Conservation (phyloP, 2,797 vertebrate genomes). For the Protosalanx chinensis region DNA sequence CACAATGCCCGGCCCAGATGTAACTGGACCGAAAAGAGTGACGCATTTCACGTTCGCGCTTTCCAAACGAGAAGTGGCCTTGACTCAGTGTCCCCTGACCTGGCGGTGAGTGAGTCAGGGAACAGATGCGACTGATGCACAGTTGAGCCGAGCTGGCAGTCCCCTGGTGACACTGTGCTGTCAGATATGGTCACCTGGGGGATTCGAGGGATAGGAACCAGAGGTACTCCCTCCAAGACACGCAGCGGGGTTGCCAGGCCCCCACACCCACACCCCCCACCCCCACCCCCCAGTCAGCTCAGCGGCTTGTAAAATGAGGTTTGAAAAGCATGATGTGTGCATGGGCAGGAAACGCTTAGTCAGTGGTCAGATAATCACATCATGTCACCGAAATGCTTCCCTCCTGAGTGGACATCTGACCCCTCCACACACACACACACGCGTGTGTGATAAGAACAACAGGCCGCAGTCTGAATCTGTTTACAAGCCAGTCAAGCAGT, state of each 20-base stretch:
- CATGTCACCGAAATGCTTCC: conserved; percentile 49
- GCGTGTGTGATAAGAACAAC: conserved; percentile 17
- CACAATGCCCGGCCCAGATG: too few species aligned
- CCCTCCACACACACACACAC: conserved; percentile 18
- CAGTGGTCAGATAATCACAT: conserved; percentile 67
- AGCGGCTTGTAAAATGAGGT: conserved; percentile 66
- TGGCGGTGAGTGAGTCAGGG: too few species aligned
- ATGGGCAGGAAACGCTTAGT: conserved; percentile 43
- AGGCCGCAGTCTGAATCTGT: conserved; percentile 40
- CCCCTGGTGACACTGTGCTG: too few species aligned
- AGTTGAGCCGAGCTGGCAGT: too few species aligned
- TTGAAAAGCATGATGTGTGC: conserved; percentile 55
- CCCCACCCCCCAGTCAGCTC: conserved; percentile 47
- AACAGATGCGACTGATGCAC: too few species aligned
- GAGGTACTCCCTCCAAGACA: background rate
- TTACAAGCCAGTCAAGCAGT: conserved; percentile 21
- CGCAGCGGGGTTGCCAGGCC: conserved; percentile 23
- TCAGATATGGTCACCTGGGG: too few species aligned
- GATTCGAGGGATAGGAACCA: background rate
- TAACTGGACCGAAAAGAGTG: too few species aligned
- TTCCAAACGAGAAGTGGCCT: too few species aligned
- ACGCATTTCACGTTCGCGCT: too few species aligned
- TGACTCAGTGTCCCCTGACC: too few species aligned
- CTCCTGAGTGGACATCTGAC: background rate
- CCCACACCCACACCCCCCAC: too few species aligned